Evolutionary conservation across 2,888 invertebrate genomes (phyloP).

Genomic region (Alviniconcha strummeri): DNA sequence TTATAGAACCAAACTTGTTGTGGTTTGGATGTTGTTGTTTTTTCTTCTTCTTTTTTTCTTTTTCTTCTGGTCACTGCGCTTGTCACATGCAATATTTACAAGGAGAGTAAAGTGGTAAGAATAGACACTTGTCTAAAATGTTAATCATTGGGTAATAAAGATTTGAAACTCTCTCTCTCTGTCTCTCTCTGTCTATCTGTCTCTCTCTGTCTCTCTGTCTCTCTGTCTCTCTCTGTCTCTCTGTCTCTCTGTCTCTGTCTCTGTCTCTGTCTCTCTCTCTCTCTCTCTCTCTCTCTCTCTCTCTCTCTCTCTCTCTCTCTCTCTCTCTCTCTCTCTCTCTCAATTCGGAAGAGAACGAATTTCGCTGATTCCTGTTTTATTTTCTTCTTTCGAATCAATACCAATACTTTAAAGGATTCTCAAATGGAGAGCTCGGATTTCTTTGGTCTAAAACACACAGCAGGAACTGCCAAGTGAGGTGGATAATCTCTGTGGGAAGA

Average conservation of each 20-base stretch:
- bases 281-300: conserved; percentile 13
- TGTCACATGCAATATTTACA: too few species aligned
- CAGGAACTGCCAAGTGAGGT: too few species aligned
- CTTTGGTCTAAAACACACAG: too few species aligned
- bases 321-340: conserved; percentile 3
- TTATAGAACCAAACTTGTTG: neutral
- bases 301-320: neutral
- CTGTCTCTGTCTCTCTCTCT: conserved; percentile 19
- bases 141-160: too few species aligned
- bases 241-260: neutral
- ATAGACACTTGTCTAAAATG: too few species aligned
- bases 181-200: neutral
- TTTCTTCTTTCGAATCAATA: too few species aligned
- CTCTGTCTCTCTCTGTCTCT: neutral
- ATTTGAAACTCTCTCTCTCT: neutral
- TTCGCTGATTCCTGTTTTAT: too few species aligned
- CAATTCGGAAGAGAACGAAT: neutral
- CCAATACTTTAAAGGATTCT: too few species aligned
- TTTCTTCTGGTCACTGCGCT: neutral
- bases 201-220: neutral
- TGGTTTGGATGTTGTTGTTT: neutral
- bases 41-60: neutral
- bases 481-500: too few species aligned
- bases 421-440: too few species aligned
- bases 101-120: too few species aligned